Base-by-base conservation (phyloP, 2,797 vertebrate species). In the Rhinogobio ventralis region DNA sequence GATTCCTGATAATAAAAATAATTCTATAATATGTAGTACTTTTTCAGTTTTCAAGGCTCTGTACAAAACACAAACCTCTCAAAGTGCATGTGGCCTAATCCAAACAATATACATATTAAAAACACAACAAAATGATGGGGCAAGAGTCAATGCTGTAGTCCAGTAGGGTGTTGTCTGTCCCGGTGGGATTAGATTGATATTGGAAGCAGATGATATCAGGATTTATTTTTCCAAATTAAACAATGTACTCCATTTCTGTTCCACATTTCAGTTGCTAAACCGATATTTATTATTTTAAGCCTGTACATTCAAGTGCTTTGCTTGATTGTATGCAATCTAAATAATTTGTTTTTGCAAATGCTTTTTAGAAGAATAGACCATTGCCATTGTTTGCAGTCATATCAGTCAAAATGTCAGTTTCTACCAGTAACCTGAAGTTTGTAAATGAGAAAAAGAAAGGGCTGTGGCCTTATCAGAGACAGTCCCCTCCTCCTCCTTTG, bases 191-290 rank as follows among this genome's bases (percentile, higher is more conserved):
- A 72, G 7, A 15, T 19, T 25, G n/a, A 46, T 71, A 71, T 46
- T 46, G 13, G 17, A 67, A 67, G 42, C 42, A 71, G 39, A 46
- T 71, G 23, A 51, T 53, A 74, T 53, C 5, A 73, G 45, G 45
- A 51, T 73, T 51, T 51, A 73, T 19, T 73, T 73, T 73, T 49
- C 15, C 71, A 51, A n/a, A 51, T 49, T 73, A 73, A 51, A 73
- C 45, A 5, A 51, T 8, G 64, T 19, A 33, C 30, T 33, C 14
- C 62, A 67, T 36, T 19, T 20, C 66, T 67, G 17, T 39, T 36
- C 19, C 66, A 39, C 66, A 68, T 74, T 53, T 53, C 17, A 51
- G 25, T 17, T 49, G 25, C 25, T 51, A 20, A 66, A 51, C 71
- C 5, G 46, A 33, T 23, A 23, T 53, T 53, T 74, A 33, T 53